phyloP scores from a whole-genome alignment of 2,113 vertebrate genomes.

The Rousettus leschenaultii region DNA sequence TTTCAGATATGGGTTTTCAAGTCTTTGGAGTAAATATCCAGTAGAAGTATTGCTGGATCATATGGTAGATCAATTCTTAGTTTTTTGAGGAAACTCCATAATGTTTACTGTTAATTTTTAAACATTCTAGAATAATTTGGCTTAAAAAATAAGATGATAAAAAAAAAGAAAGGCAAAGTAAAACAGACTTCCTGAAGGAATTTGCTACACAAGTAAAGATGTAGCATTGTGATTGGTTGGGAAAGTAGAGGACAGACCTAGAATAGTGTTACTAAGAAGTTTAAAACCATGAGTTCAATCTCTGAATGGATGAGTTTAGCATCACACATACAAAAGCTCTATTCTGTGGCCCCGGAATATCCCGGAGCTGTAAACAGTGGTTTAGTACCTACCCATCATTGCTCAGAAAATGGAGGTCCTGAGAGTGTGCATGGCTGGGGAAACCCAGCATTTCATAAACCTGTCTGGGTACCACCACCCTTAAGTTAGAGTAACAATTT shows the following conservation, averaged over 20 bases:
- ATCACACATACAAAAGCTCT: background rate
- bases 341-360: background rate
- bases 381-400: background rate
- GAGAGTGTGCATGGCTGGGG: background rate
- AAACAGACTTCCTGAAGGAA: background rate
- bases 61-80: too few species aligned
- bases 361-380: background rate
- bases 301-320: background rate
- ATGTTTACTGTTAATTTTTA: background rate
- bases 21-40: too few species aligned
- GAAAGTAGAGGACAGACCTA: background rate
- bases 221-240: background rate
- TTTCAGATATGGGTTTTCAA: too few species aligned
- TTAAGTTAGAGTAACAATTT: background rate
- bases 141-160: background rate
- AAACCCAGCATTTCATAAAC: background rate
- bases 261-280: background rate
- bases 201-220: background rate
- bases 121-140: background rate
- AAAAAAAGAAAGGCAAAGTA: background rate
- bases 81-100: too few species aligned
- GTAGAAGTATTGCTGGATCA: too few species aligned
- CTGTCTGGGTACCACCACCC: background rate
- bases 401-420: background rate
- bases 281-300: background rate